These are phyloP conservation scores for Holothuria glaberrima DNA, from an alignment of 35 echinoderm and acorn worm genomes.

Conservation along the genomic window DNA sequence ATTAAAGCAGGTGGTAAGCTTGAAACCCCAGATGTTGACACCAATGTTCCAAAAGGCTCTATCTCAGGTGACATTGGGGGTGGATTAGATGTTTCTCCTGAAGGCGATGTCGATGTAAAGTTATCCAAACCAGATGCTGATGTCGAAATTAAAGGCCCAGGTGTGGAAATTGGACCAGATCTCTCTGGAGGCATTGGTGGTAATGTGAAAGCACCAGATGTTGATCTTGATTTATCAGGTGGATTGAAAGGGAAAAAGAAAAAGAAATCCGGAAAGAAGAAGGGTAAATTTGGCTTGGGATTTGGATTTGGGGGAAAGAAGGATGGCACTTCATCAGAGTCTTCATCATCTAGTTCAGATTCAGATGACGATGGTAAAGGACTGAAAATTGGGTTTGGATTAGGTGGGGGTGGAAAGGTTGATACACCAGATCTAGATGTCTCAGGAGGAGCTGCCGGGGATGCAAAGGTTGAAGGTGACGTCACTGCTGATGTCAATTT, in stretches of 20 bases:
- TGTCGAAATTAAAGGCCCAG: constrained; percentile 1
- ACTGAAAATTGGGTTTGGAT: constrained; percentile 37
- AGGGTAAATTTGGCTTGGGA: constrained; percentile 65
- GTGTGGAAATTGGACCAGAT: constrained; percentile 25
- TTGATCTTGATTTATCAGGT: constrained; percentile 24
- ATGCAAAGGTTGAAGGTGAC: constrained; percentile 6
- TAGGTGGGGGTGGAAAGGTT: constrained; percentile 27
- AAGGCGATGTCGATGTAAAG: constrained; percentile 44
- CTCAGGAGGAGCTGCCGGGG: constrained; percentile 22
- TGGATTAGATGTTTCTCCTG: constrained; percentile 20
- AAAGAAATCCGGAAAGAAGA: constrained; percentile 25
- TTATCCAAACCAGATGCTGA: constrained; percentile 30
- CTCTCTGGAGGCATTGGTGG: constrained; percentile 10
- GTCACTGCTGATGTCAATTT: constrained; percentile 8
- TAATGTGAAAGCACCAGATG: constrained; percentile 24
- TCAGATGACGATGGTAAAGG: constrained; percentile 31
- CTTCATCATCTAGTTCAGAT: constrained; percentile 45
- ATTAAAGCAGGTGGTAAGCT: not conserved
- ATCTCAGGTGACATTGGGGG: constrained; percentile 27
- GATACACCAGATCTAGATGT: constrained; percentile 53
- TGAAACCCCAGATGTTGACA: constrained; percentile 41
- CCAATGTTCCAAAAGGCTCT: constrained; percentile 20
- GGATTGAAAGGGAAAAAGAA: constrained; percentile 29
- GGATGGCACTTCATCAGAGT: constrained; percentile 46
- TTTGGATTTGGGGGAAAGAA: constrained; percentile 53